A percentile compares a stretch with the other conserved stretches of the same genome.
phyloP scores from a whole-genome alignment of 1,140 invertebrate species.

The Akabosia matsudoensis region DNA sequence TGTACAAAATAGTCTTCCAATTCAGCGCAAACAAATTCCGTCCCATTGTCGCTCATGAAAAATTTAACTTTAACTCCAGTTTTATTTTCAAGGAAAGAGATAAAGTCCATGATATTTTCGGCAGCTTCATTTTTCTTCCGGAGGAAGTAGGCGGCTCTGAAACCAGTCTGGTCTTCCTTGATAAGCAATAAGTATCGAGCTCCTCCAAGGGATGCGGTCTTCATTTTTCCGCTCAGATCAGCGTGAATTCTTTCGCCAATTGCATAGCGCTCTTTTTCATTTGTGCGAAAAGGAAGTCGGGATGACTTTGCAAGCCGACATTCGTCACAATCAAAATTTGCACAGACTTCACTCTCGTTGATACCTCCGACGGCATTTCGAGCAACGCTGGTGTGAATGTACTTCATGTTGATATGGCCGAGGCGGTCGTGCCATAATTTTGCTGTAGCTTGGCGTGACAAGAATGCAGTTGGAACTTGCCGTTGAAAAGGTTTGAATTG shows the following conservation, averaged over 20 bases:
- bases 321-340: background rate
- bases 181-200: slow-evolving; percentile 51
- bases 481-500: slow-evolving; percentile 43
- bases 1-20: background rate
- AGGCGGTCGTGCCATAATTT: background rate
- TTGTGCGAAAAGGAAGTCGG: background rate
- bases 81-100: background rate
- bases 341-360: background rate
- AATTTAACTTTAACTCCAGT: slow-evolving; percentile 25
- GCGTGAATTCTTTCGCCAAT: slow-evolving; percentile 49
- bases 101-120: background rate
- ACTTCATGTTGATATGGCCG: background rate
- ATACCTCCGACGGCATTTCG: background rate
- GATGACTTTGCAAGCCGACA: background rate
- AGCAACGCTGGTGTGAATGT: background rate
- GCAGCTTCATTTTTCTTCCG: slow-evolving; percentile 42
- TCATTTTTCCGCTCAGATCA: slow-evolving; percentile 51
- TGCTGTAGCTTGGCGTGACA: slow-evolving; percentile 31
- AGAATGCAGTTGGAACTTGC: slow-evolving; percentile 43
- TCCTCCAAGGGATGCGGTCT: slow-evolving; percentile 48
- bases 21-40: background rate
- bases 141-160: slow-evolving; percentile 43
- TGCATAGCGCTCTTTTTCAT: slow-evolving; percentile 38
- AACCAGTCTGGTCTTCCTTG: slow-evolving; percentile 51
- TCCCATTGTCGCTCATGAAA: slow-evolving; percentile 5